Percentiles rank a stretch among this genome's conserved stretches.
phyloP scores from a whole-genome alignment of 2,888 invertebrate genomes.

The Autographa gamma region DNA sequence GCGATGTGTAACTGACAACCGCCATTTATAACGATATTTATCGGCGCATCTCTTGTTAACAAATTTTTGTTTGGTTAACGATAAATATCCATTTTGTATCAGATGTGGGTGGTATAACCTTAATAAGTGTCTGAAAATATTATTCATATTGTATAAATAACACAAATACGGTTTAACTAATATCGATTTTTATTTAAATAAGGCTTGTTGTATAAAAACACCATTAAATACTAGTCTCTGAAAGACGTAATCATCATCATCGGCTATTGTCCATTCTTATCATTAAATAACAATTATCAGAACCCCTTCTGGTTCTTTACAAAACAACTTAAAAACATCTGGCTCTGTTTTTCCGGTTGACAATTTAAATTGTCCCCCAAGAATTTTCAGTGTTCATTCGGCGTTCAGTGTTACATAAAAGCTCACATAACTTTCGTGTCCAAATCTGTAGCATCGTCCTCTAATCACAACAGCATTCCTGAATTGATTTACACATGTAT shows the following conservation, averaged over 20 bases:
- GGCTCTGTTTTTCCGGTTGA: neutral
- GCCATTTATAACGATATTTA: neutral
- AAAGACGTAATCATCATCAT: too few species aligned
- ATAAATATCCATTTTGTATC: neutral
- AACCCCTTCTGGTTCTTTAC: too few species aligned
- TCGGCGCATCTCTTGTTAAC: neutral
- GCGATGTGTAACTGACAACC: constrained; percentile 6
- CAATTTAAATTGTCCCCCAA: too few species aligned
- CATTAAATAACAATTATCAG: too few species aligned
- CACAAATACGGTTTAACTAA: neutral
- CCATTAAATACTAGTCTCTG: too few species aligned
- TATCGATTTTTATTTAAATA: too few species aligned
- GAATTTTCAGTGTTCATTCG: too few species aligned
- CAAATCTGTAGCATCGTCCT: constrained; percentile 32
- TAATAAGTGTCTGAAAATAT: neutral
- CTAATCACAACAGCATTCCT: constrained; percentile 66
- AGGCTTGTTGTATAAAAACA: too few species aligned
- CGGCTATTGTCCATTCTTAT: too few species aligned
- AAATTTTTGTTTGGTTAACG: neutral
- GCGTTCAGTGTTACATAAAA: neutral
- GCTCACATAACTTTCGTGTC: neutral
- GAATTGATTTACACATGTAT: constrained; percentile 59
- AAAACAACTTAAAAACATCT: neutral
- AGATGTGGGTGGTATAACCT: neutral
- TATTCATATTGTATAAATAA: too few species aligned